Conservation (phyloP, 2,113 vertebrate species). For the Maccullochella peelii region DNA sequence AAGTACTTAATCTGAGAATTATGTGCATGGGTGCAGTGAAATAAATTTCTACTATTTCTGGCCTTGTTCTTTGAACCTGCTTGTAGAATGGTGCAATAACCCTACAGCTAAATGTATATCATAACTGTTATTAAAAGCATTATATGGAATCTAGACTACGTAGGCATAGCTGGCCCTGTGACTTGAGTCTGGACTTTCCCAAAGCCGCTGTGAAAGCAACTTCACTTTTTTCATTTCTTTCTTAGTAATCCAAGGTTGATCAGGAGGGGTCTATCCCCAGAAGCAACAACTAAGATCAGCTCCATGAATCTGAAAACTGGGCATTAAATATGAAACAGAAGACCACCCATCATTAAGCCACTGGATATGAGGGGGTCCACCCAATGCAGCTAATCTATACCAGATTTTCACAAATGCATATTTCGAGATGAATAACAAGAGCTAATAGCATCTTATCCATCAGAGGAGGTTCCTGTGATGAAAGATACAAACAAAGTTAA, state of each 20-base stretch:
- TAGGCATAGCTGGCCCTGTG: conserved; percentile 10
- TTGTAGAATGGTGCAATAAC: conserved; percentile 31
- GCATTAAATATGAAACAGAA: conserved; percentile 37
- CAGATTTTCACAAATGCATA: conserved; percentile 38
- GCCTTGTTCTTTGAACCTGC: conserved; percentile 44
- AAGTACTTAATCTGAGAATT: conserved; percentile 30
- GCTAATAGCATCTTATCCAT: conserved; percentile 16
- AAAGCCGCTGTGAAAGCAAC: conserved; percentile 19
- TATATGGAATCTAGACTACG: conserved; percentile 15
- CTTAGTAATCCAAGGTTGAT: conserved; percentile 52
- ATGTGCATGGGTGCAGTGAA: conserved; percentile 44
- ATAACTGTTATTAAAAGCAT: conserved; percentile 22
- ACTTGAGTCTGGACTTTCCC: conserved; percentile 62
- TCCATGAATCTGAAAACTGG: conserved; percentile 21
- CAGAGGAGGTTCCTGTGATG: conserved; percentile 42
- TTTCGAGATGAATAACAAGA: conserved; percentile 37
- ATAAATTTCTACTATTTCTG: conserved; percentile 30
- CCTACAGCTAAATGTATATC: conserved; percentile 25
- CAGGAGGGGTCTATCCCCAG: conserved; percentile 28
- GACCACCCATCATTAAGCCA: conserved; percentile 54
- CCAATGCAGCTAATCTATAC: conserved; percentile 22
- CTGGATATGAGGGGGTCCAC: conserved; percentile 32
- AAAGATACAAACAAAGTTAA: conserved; percentile 42
- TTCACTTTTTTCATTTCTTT: conserved; percentile 50
- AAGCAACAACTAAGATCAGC: conserved; percentile 33